Conservation (phyloP, 2,888 invertebrate species). For the Bellardia pandia region DNA sequence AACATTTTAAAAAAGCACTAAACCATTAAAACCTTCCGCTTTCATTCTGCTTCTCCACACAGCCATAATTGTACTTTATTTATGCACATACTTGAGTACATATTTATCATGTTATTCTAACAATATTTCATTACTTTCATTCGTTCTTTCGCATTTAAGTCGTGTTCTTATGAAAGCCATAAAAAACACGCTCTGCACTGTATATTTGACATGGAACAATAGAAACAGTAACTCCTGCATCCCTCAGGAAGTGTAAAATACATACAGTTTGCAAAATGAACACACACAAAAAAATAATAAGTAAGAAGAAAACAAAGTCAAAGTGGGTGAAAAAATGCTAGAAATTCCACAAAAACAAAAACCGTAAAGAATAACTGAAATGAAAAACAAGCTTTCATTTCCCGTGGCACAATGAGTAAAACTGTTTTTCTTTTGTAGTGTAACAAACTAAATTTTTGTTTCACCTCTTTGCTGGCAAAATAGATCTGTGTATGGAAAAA, state of each 20-base stretch:
- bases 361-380: conserved; percentile 24
- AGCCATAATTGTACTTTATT: conserved; percentile 32
- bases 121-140: conserved; percentile 47
- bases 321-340: conserved; percentile 2
- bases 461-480: not conserved
- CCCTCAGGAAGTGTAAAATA: conserved; percentile 30
- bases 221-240: conserved; percentile 27
- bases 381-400: conserved; percentile 57
- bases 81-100: conserved; percentile 28
- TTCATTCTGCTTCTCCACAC: not conserved
- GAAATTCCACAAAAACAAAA: not conserved
- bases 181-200: conserved; percentile 8
- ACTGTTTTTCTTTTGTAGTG: not conserved
- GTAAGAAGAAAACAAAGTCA: not conserved
- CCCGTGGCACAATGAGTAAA: conserved; percentile 40
- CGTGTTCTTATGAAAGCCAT: conserved; percentile 31
- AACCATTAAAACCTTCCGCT: not conserved
- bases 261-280: conserved; percentile 3
- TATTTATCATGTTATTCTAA: conserved; percentile 41
- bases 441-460: not conserved
- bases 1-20: conserved; percentile 8
- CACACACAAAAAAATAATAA: not conserved
- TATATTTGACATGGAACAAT: conserved; percentile 19
- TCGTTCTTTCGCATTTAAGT: conserved; percentile 42
- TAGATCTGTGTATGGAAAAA: not conserved